Conservation (phyloP, 2,797 vertebrate genomes). For the Hafferia zeledoni region DNA sequence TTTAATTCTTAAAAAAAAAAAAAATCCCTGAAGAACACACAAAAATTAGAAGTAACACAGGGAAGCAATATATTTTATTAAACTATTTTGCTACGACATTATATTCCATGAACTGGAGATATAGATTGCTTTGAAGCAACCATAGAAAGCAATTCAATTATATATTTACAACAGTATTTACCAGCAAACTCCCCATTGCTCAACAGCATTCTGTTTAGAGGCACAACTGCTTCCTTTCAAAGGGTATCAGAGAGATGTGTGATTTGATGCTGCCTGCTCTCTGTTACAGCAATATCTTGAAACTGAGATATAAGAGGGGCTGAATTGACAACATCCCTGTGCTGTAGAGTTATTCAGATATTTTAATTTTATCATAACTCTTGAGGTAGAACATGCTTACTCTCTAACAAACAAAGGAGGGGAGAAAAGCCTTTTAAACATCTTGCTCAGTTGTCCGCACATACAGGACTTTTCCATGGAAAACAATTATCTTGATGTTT, state of each 20-base stretch:
- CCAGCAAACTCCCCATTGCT: not conserved
- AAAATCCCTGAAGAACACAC: not conserved
- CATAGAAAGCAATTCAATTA: not conserved
- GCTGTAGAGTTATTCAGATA: not conserved
- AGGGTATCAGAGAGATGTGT: not conserved
- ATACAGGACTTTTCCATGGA: not conserved
- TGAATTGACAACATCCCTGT: not conserved
- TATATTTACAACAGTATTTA: not conserved
- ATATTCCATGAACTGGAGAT: not conserved
- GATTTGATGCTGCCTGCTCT: not conserved
- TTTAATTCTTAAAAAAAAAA: not conserved
- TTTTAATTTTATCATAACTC: not conserved
- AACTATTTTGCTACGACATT: not conserved
- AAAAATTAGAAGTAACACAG: not conserved
- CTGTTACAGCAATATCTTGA: not conserved
- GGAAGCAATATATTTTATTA: not conserved
- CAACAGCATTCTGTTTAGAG: not conserved
- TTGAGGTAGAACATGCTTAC: not conserved
- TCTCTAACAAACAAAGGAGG: not conserved
- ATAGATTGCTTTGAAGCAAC: not conserved
- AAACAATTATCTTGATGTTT: not conserved
- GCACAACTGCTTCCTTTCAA: not conserved
- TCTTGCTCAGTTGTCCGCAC: not conserved
- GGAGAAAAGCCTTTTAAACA: not conserved
- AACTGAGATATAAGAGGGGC: not conserved